phyloP scores from a whole-genome alignment of 1,140 invertebrate species.

The Drosophila azteca region DNA sequence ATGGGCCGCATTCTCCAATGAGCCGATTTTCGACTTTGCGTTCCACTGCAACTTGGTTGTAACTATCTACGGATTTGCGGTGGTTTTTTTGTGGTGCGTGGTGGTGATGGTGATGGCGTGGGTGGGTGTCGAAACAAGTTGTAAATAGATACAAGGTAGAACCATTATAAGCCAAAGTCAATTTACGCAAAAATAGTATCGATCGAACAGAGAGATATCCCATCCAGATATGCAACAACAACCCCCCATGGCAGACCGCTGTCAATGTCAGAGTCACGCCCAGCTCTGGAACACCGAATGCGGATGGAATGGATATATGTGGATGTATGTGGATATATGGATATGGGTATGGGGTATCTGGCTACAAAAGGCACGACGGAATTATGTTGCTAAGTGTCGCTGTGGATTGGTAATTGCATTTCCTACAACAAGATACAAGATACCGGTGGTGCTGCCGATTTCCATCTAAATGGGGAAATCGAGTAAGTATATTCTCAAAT shows the following conservation, averaged over 20 bases:
- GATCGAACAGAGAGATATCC: slow-evolving; percentile 14
- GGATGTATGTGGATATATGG: neutral
- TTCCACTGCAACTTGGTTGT: slow-evolving; percentile 96
- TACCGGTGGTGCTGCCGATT: slow-evolving; percentile 29
- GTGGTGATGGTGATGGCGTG: slow-evolving; percentile 35
- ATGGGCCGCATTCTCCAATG: slow-evolving; percentile 95
- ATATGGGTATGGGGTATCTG: slow-evolving; percentile 12
- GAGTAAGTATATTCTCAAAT: slow-evolving; percentile 32
- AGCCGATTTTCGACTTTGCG: slow-evolving; percentile 96
- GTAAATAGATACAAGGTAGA: slow-evolving; percentile 72
- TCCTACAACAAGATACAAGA: slow-evolving; percentile 57
- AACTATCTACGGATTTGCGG: slow-evolving; percentile 87
- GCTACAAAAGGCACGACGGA: slow-evolving; percentile 59
- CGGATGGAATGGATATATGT: no score
- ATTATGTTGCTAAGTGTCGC: slow-evolving; percentile 66
- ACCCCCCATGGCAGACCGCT: slow-evolving; percentile 3
- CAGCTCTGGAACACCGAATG: slow-evolving; percentile 29
- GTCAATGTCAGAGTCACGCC: slow-evolving; percentile 45
- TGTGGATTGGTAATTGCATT: slow-evolving; percentile 68
- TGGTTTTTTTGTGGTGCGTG: slow-evolving; percentile 8
- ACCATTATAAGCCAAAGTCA: slow-evolving; percentile 56
- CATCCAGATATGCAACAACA: neutral
- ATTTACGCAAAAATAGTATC: slow-evolving; percentile 19
- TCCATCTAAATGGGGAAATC: slow-evolving; percentile 41
- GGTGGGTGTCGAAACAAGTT: slow-evolving; percentile 27